These are phyloP conservation scores for Leptobrachium ailaonicum DNA, from an alignment of 2,113 vertebrate genomes.

Conservation along the genomic window DNA sequence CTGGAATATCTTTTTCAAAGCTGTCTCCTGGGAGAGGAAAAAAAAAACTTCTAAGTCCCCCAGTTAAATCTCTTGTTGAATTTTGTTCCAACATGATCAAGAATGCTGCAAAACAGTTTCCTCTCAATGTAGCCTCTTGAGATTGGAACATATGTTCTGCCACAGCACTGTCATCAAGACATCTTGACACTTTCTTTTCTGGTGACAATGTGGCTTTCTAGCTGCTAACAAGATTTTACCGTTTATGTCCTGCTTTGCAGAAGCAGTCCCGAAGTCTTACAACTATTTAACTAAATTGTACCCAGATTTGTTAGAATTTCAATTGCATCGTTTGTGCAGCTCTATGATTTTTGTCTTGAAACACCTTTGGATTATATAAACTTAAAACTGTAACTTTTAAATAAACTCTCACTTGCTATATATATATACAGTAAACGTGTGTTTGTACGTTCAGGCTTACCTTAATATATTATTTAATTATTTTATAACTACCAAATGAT, in stretches of 20 bases:
- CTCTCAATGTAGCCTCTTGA: slow-evolving; percentile 41
- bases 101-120: slow-evolving; percentile 43
- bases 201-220: slow-evolving; percentile 39
- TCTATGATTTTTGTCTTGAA: slow-evolving; percentile 8
- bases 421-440: too few species aligned
- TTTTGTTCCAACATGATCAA: slow-evolving; percentile 51
- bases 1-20: slow-evolving; percentile 41
- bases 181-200: slow-evolving; percentile 47
- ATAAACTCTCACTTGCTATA: too few species aligned
- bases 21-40: slow-evolving; percentile 34
- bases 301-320: slow-evolving; percentile 20
- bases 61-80: slow-evolving; percentile 48
- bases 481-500: too few species aligned
- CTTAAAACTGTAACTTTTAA: too few species aligned
- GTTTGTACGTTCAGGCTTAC: too few species aligned
- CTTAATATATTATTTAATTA: too few species aligned
- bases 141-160: slow-evolving; percentile 47
- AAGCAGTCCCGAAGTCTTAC: slow-evolving; percentile 34
- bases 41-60: slow-evolving; percentile 41
- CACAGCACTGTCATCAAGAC: slow-evolving; percentile 44
- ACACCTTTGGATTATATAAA: too few species aligned
- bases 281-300: slow-evolving; percentile 34
- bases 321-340: slow-evolving; percentile 27
- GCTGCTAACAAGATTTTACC: slow-evolving; percentile 41
- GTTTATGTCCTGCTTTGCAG: slow-evolving; percentile 20